phyloP scores from a whole-genome alignment of 2,113 vertebrate species.

The Quiscalus mexicanus region DNA sequence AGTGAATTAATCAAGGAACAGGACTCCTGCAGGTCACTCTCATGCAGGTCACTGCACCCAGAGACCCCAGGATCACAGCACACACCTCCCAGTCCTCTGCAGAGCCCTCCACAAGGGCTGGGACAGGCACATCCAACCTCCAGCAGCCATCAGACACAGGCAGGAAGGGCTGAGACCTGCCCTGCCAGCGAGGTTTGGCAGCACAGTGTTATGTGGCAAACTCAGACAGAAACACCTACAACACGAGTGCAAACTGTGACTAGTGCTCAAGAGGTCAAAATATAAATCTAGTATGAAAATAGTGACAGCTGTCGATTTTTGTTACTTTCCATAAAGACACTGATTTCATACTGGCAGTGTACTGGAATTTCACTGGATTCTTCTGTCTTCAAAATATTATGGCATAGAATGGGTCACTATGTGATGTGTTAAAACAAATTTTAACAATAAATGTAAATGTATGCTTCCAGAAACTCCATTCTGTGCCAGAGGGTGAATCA shows the following conservation, averaged over 20 bases:
- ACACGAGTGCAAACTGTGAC: not conserved
- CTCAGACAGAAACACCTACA: not conserved
- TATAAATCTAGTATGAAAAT: not conserved
- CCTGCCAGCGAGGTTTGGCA: not conserved
- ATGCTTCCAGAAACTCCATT: not conserved
- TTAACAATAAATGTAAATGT: not conserved
- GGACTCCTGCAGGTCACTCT: not conserved
- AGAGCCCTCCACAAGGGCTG: fast-evolving
- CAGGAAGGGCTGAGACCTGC: not conserved
- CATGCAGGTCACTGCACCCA: not conserved
- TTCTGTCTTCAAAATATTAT: not conserved
- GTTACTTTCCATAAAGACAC: not conserved
- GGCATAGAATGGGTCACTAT: not conserved
- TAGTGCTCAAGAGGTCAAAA: not conserved
- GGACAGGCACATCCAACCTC: not conserved
- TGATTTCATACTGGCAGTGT: not conserved
- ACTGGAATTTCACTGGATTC: not conserved
- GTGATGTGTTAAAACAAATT: not conserved
- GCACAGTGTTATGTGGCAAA: not conserved
- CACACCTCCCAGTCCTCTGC: not conserved
- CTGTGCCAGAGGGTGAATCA: not conserved
- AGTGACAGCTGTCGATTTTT: not conserved
- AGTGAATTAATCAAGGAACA: not conserved
- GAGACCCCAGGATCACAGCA: not conserved
- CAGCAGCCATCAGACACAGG: fast-evolving